Percentiles rank a stretch among this genome's conserved stretches.
Conservation (phyloP, 2,113 vertebrate genomes). For the Eurypyga helias region DNA sequence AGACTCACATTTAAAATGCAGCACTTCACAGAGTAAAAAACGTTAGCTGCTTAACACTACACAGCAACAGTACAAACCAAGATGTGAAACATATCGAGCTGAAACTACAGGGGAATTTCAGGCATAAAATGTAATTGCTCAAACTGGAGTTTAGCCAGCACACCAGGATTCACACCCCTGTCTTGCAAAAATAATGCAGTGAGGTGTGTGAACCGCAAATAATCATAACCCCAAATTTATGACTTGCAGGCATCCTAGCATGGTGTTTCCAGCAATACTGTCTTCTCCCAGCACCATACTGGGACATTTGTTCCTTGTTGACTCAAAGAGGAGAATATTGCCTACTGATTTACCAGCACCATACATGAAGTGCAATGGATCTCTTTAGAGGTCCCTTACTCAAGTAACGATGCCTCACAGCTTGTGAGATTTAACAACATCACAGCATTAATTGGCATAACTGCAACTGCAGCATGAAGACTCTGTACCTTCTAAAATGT, state of each 20-base stretch:
- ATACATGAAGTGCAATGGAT: not conserved
- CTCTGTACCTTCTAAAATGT: not conserved
- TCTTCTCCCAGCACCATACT: constrained; percentile 28
- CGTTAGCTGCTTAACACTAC: constrained; percentile 18
- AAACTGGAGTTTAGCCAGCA: constrained; percentile 51
- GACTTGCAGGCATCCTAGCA: constrained; percentile 14
- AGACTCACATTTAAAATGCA: not conserved
- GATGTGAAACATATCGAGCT: constrained; percentile 32
- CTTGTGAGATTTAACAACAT: not conserved
- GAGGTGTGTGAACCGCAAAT: constrained; percentile 55
- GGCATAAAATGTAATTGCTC: constrained; percentile 44
- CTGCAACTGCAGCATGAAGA: not conserved
- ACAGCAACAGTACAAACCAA: constrained; percentile 8
- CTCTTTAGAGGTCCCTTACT: not conserved
- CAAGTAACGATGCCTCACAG: not conserved
- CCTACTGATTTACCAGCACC: constrained; percentile 25
- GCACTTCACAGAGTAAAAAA: not conserved
- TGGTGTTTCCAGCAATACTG: constrained; percentile 2
- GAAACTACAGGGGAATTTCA: constrained; percentile 42
- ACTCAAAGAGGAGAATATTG: not conserved
- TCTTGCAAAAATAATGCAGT: constrained; percentile 51
- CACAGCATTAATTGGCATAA: constrained; percentile 6
- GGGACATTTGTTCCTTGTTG: constrained; percentile 2
- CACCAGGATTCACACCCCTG: constrained; percentile 63
- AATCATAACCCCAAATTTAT: constrained; percentile 55